Evolutionary conservation across 2,888 invertebrate species (phyloP), one percentile per base, ranked within the genome.

Genomic region (Pachydiplax longipennis): DNA sequence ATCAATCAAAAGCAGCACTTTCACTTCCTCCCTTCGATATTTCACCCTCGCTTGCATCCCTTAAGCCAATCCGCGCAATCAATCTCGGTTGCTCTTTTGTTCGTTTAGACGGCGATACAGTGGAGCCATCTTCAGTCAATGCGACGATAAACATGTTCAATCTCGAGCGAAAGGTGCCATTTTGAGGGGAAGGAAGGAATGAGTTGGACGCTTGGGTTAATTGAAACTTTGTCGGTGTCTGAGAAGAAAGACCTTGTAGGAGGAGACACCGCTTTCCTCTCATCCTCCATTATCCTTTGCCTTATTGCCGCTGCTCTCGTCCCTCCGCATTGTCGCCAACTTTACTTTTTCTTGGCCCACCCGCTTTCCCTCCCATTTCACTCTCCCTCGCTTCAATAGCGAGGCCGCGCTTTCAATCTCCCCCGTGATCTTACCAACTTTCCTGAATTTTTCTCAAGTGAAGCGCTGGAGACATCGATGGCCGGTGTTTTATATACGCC

Each of bases 1-100:
- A 87, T 13, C 82, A 44, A 44, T 82, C 31, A 25, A 73, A 35
- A 35, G 58, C 31, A 31, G 8, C 31, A n/a, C 87, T 61, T 61
- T 13, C 37, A n/a, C 61, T 40, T 37, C 37, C 65, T 58, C 58
- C 22, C 61, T 22, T 13, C 82, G 6, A 48, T 48, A 15, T 48
- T 83, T 31, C 58, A 58, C 35, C 87, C 61, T 40, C 65, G 25
- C 73, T 31, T 13, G 25, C n/a, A 73, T 73, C 73, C 31, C 73
- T 2, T 44, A 31, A 61, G 61, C 87, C 87, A 87, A 58, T 87
- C 61, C 87, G 37, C 87, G 87, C 87, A 87, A 87, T 87, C 87
- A 87, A 87, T 87, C 87, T 87, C 87, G 35, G 61, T 37, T 22
- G 61, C 87, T 87, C 87, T 87, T 87, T 87, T 87, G 87, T 87